Evolutionary conservation across 2,113 vertebrate genomes (phyloP), one percentile per base, ranked within the genome.

Genomic region (Pteronura brasiliensis): DNA sequence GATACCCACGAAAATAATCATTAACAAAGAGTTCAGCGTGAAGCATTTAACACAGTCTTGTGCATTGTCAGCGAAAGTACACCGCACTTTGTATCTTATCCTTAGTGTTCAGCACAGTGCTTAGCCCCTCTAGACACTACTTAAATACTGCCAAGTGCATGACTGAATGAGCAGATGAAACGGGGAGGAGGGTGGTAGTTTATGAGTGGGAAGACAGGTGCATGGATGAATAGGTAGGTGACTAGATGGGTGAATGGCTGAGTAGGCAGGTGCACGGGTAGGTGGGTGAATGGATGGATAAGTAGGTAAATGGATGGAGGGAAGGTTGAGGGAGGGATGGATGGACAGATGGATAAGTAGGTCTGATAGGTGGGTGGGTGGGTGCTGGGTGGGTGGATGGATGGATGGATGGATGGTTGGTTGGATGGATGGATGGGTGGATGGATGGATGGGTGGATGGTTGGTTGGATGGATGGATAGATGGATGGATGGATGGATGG

Each of bases 361-460:
- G 65, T n/a, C 6, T 8, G 34, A 2, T 9, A 7, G 17, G 1
- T 15, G 63, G 7, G 0, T 6, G 21, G 17, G 6, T 7, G 18
- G 47, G 12, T 31, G n/a, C 5, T 39, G n/a, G 36, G 2, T 49
- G 61, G 71, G 1, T 15, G 2, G 3, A 0, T 61, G 65, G n/a
- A 2, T 27, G 8, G 18, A 5, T 36, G 0, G 34, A 1, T 25
- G 11, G 42, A 0, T 11, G 21, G 34, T 0, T 17, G 27, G 57
- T 4, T 71, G 36, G 49, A 0, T 65, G 4, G 10, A 3, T 27
- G 27, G 4, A 5, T 29, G 2, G n/a, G 1, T 39, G 2, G 10
- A 0, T 55, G 17, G 44, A 0, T 59, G 0, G 42, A 1, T 81
- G 10, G 6, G 2, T 3, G 61, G 11, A 1, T 79, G n/a, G 20